Base-by-base conservation (phyloP, 2,888 invertebrate species). In the Drosophila ustulata region DNA sequence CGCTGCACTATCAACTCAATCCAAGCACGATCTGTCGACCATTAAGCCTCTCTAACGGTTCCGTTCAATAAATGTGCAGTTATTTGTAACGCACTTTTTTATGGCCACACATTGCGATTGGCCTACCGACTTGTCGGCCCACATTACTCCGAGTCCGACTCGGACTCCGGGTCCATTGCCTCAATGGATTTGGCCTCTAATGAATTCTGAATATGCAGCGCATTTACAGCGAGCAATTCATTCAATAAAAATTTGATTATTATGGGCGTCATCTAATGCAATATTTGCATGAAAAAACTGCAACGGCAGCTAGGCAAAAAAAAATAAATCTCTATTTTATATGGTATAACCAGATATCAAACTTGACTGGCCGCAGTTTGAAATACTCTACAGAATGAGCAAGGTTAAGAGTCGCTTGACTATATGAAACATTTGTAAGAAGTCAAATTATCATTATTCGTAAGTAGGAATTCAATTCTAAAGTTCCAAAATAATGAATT, bases 211-310 rank as follows among this genome's bases (percentile, higher is more conserved):
- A 49, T 47, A 56, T 66, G 66, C 63, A 41, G 56, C 58, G 59
- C 58, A 34, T 70, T 71, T 75, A 78, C 82, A 71, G 69, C 73
- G 47, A 11, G 80, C 83, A 86, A 82, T 88, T 86, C 83, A 88
- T 82, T 83, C 82, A 83, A 83, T 88, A 88, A 86, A 83, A 72
- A 57, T 82, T 76, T 82, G 76, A 82, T 88, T 88, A 80, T 86
- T 76, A 88, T 82, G 88, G 70, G 70, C 71, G 83, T 71, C 86
- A 67, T 85, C 70, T 75, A 85, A 69, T 65, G 79, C 71, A 26
- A 28, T 67, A 65, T 66, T 57, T 63, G 43, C 65, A 80, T 71
- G 18, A 47, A 13, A 61, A 55, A 57, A 47, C 46, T 30, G 23
- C 32, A 59, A 57, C 46, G 30, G 18, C 52, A 52, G 55, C 34